phyloP scores from a whole-genome alignment of 2,113 vertebrate genomes.

The Bettongia penicillata region DNA sequence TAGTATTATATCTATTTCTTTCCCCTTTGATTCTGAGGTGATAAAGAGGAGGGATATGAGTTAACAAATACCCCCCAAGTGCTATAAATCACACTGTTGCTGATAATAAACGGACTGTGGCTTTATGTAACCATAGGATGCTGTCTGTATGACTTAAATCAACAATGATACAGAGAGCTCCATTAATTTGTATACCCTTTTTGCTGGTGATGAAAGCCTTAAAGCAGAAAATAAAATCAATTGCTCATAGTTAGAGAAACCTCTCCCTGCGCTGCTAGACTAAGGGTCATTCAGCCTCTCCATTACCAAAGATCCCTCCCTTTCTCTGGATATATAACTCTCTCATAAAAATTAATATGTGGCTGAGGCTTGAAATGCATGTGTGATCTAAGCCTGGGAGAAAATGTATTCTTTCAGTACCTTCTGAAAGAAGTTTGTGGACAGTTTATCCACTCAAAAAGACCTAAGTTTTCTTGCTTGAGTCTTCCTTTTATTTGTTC shows the following conservation, averaged over 20 bases:
- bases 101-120: neutral
- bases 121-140: slow-evolving; percentile 35
- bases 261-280: neutral
- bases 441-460: neutral
- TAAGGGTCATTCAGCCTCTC: neutral
- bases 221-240: slow-evolving; percentile 58
- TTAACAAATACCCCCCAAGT: neutral
- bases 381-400: neutral
- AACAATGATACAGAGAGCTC: slow-evolving; percentile 22
- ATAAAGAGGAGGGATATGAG: slow-evolving; percentile 27
- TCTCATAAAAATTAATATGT: slow-evolving; percentile 4
- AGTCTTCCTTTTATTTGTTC: slow-evolving; percentile 27
- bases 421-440: slow-evolving; percentile 7
- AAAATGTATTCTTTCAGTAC: neutral
- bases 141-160: slow-evolving; percentile 29
- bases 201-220: slow-evolving; percentile 46
- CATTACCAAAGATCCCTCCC: neutral
- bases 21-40: slow-evolving; percentile 47
- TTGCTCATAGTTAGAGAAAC: neutral
- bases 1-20: slow-evolving; percentile 37
- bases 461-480: neutral
- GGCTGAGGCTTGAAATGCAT: neutral
- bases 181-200: slow-evolving; percentile 47
- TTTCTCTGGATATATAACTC: neutral
- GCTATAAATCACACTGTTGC: slow-evolving; percentile 32